Conservation (phyloP, 2,113 vertebrate species). For the Phoxinus phoxinus region DNA sequence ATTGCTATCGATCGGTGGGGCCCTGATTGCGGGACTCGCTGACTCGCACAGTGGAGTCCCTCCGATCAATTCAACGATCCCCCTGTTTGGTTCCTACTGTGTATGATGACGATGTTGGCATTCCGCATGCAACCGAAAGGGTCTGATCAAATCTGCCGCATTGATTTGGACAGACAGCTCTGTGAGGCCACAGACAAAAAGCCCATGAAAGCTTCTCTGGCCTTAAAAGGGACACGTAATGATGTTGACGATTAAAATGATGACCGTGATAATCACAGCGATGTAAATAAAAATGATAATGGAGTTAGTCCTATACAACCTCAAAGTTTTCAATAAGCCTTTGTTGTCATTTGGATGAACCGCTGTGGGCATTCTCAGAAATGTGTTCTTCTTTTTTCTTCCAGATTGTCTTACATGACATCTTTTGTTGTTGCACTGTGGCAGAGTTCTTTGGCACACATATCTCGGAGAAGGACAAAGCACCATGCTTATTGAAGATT, state of each 20-base stretch:
- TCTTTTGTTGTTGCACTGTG: conserved; percentile 5
- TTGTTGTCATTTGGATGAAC: conserved; percentile 19
- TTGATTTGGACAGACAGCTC: conserved; percentile 65
- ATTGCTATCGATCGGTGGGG: conserved; percentile 73
- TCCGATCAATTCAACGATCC: conserved; percentile 77
- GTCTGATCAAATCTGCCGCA: conserved; percentile 76
- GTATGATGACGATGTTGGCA: conserved; percentile 80
- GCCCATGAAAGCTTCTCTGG: conserved; percentile 48
- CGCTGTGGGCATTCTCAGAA: conserved; percentile 7
- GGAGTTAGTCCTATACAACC: conserved; percentile 17
- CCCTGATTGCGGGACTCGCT: conserved; percentile 72
- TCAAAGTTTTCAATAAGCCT: conserved; percentile 16
- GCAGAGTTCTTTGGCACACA: conserved; percentile 11
- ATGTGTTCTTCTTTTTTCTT: neutral
- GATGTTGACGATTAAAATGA: conserved; percentile 49
- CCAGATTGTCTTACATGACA: neutral
- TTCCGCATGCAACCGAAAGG: conserved; percentile 73
- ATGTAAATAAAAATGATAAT: conserved; percentile 54
- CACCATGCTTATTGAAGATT: conserved; percentile 28
- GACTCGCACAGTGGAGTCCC: conserved; percentile 66
- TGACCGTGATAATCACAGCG: conserved; percentile 35
- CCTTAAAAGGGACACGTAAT: conserved; percentile 59
- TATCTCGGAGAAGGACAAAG: conserved; percentile 11
- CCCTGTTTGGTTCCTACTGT: conserved; percentile 78
- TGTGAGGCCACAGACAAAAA: conserved; percentile 60